Conservation (phyloP, 2,888 invertebrate genomes). For the Carpatolechia fugitivella region DNA sequence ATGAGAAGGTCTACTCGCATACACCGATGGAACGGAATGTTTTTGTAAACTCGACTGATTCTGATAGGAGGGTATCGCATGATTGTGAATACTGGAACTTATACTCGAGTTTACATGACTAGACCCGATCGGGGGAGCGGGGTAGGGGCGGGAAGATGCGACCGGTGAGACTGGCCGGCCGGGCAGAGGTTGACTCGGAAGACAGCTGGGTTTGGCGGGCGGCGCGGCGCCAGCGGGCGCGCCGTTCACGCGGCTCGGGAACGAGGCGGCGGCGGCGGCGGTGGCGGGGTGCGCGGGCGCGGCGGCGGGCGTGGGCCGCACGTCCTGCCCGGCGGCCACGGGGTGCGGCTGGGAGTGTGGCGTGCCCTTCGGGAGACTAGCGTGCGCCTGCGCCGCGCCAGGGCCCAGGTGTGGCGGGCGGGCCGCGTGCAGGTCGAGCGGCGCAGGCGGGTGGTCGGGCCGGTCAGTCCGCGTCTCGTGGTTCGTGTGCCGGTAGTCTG, state of each 20-base stretch:
- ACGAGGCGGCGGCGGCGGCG: conserved; percentile 71
- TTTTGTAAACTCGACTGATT: conserved; percentile 71
- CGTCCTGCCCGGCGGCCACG: conserved; percentile 57
- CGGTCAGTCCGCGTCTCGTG: conserved; percentile 78
- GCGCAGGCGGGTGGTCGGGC: conserved; percentile 51
- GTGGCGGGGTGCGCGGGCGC: conserved; percentile 47
- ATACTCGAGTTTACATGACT: conserved; percentile 74
- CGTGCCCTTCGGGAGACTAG: conserved; percentile 55
- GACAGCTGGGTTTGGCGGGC: conserved; percentile 58
- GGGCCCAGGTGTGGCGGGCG: conserved; percentile 45
- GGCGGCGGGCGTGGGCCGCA: conserved; percentile 42
- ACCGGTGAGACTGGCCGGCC: conserved; percentile 59
- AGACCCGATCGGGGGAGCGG: conserved; percentile 70
- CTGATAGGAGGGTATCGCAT: conserved; percentile 66
- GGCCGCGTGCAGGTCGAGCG: conserved; percentile 63
- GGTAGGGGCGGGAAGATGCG: conserved; percentile 61
- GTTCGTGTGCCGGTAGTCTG: conserved; percentile 72
- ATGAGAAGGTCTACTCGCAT: conserved; percentile 63
- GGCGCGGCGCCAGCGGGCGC: conserved; percentile 37
- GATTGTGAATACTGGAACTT: conserved; percentile 69
- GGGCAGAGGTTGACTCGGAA: conserved; percentile 63
- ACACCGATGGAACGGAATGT: conserved; percentile 71
- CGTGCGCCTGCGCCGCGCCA: conserved; percentile 38
- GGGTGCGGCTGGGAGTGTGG: conserved; percentile 56
- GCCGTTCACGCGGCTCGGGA: conserved; percentile 52